A percentile compares a stretch with the other conserved stretches of the same genome.
These are phyloP conservation scores for Entelurus aequoreus DNA, from an alignment of 2,113 vertebrate genomes.

Conservation along the genomic window DNA sequence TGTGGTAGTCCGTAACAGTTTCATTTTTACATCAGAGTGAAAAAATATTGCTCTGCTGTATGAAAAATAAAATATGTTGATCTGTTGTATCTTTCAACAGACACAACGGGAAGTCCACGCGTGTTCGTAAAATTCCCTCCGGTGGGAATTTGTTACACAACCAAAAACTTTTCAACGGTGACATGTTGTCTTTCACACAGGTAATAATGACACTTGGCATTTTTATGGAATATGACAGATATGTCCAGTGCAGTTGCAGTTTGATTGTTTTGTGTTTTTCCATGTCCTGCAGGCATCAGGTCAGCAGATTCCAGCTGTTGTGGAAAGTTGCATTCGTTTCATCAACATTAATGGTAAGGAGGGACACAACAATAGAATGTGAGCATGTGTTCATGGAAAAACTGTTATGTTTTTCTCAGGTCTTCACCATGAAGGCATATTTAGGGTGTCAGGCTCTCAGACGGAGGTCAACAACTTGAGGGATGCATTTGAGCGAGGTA, in stretches of 20 bases:
- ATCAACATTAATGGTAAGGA: slow-evolving; percentile 82
- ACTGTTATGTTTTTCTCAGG: slow-evolving; percentile 57
- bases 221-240: not conserved
- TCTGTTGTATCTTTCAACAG: slow-evolving; percentile 36
- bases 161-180: slow-evolving; percentile 75
- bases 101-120: slow-evolving; percentile 47
- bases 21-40: too few species aligned
- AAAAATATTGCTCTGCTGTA: not conserved
- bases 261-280: not conserved
- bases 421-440: slow-evolving; percentile 88
- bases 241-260: not conserved
- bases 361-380: not conserved
- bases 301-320: slow-evolving; percentile 73
- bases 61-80: not conserved
- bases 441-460: slow-evolving; percentile 82
- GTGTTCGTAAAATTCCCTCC: slow-evolving; percentile 54
- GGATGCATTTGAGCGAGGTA: slow-evolving; percentile 84
- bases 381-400: not conserved
- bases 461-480: slow-evolving; percentile 75
- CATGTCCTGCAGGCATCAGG: slow-evolving; percentile 58
- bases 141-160: slow-evolving; percentile 63
- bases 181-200: slow-evolving; percentile 77
- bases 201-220: slow-evolving; percentile 44
- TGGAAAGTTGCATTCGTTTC: slow-evolving; percentile 82
- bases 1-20: too few species aligned